Evolutionary conservation across 1,140 invertebrate genomes (phyloP).

Genomic region (Notospermus geniculatus): DNA sequence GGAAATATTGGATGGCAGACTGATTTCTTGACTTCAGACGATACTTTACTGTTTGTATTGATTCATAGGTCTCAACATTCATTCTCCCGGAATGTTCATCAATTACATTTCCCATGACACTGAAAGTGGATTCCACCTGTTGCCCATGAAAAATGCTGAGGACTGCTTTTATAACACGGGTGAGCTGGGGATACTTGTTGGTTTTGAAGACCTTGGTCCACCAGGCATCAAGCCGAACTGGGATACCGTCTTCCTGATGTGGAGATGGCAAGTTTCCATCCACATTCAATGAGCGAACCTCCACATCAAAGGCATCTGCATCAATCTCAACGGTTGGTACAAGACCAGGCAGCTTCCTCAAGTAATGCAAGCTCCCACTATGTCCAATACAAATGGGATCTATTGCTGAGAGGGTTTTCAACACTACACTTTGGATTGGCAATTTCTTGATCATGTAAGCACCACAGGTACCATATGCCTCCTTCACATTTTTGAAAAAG

Average conservation of each 20-base stretch:
- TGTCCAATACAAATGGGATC: conserved; percentile 1
- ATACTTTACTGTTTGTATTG: conserved; percentile 26
- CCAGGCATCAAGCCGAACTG: conserved; percentile 16
- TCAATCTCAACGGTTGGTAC: conserved; percentile 10
- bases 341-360: conserved; percentile 1
- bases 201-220: conserved; percentile 14
- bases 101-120: conserved; percentile 19
- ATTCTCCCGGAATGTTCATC: conserved; percentile 15
- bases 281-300: conserved; percentile 10
- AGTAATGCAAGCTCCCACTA: neutral
- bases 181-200: conserved; percentile 15
- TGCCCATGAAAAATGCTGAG: conserved; percentile 28
- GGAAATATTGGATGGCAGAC: conserved; percentile 17
- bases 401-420: conserved; percentile 13
- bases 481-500: neutral
- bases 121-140: conserved; percentile 24
- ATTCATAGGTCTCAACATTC: conserved; percentile 14
- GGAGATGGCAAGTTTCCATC: neutral
- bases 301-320: neutral
- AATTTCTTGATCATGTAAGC: conserved; percentile 14
- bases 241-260: too few species aligned
- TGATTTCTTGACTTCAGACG: conserved; percentile 1
- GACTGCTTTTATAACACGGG: neutral
- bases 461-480: neutral
- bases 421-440: conserved; percentile 10